Conservation (phyloP, 2,113 vertebrate genomes). For the Mungos mungo region DNA sequence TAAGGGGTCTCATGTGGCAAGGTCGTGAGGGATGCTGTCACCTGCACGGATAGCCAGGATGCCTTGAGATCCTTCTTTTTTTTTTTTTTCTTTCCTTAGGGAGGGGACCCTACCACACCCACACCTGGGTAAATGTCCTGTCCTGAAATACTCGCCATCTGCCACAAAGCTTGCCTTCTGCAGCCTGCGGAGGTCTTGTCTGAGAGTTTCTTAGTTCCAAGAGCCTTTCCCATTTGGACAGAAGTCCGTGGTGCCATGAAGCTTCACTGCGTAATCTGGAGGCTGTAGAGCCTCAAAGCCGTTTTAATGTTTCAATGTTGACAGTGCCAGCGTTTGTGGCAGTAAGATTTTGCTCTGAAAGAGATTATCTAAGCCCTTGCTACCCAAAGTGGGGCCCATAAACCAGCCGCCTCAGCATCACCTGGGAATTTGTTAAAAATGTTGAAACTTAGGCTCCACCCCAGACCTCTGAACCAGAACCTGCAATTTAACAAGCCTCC, state of each 20-base stretch:
- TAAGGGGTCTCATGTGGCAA: too few species aligned
- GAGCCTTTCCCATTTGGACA: background rate
- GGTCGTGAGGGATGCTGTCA: too few species aligned
- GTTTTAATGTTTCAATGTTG: background rate
- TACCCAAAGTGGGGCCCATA: background rate
- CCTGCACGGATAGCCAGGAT: too few species aligned
- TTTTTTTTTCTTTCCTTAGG: too few species aligned
- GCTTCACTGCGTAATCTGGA: background rate
- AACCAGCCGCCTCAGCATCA: rapidly evolving
- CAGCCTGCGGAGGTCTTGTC: background rate
- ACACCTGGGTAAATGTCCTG: background rate
- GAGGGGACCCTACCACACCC: too few species aligned
- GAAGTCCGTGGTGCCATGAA: background rate
- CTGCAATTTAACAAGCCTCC: background rate
- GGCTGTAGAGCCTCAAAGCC: background rate
- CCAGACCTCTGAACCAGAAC: background rate
- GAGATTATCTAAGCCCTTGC: background rate
- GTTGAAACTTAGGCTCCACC: background rate
- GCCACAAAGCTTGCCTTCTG: background rate
- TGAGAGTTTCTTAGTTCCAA: background rate
- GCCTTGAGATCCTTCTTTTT: too few species aligned
- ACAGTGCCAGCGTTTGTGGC: background rate
- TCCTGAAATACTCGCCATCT: background rate
- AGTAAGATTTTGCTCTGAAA: background rate
- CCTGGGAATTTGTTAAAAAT: background rate